A percentile compares a stretch with the other conserved stretches of the same genome.
Evolutionary conservation across 1,140 invertebrate genomes (phyloP).

Genomic region (Cephus cinctus): DNA sequence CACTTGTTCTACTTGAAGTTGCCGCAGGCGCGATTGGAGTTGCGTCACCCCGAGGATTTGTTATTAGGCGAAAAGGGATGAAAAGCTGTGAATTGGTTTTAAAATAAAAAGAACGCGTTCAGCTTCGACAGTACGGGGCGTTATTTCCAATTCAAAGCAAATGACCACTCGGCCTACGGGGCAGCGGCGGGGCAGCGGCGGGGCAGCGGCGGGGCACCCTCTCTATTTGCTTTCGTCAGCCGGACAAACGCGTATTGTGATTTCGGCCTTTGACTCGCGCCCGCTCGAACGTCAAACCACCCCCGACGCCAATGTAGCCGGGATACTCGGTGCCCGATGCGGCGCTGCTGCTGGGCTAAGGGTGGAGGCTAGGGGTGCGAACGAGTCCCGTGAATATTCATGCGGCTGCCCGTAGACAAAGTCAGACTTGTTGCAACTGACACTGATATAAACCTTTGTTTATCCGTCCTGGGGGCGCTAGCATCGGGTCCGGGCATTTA

Average conservation of each 20-base stretch:
- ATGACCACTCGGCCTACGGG: too few species aligned
- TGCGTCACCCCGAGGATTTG: too few species aligned
- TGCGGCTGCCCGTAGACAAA: conserved; percentile 44
- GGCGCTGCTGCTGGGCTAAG: conserved; percentile 6
- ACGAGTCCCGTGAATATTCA: conserved; percentile 50
- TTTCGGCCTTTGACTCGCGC: conserved; percentile 48
- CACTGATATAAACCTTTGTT: conserved; percentile 58
- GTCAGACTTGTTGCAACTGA: conserved; percentile 58
- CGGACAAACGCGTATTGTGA: conserved; percentile 57
- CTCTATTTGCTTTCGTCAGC: conserved; percentile 51
- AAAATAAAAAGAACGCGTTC: too few species aligned
- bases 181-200: too few species aligned
- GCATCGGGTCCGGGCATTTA: conserved; percentile 31
- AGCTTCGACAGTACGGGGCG: conserved; percentile 39
- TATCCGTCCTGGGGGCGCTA: conserved; percentile 25
- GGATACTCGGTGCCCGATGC: conserved; percentile 1
- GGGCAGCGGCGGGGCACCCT: too few species aligned
- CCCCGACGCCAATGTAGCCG: not conserved
- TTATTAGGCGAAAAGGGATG: too few species aligned
- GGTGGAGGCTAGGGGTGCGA: conserved; percentile 10
- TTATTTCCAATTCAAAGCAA: conserved; percentile 55
- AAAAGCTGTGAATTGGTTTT: too few species aligned
- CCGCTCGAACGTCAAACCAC: not conserved
- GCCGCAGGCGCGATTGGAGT: too few species aligned
- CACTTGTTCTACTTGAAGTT: too few species aligned